A percentile compares a stretch with the other conserved stretches of the same genome.
phyloP scores from a whole-genome alignment of 2,888 invertebrate genomes.

The Idaea biselata region DNA sequence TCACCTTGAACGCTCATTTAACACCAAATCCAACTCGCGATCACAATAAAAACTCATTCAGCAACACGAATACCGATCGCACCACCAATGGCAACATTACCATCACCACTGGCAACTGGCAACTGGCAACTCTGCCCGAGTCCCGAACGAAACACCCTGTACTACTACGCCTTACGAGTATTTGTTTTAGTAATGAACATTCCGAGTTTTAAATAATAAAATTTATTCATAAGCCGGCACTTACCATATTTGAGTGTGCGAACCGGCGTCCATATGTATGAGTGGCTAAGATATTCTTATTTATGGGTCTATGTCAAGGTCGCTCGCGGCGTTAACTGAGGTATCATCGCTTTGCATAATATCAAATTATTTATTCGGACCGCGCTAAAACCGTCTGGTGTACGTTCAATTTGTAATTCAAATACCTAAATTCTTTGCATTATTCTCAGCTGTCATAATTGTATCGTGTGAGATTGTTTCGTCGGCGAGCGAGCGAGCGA shows the following conservation, averaged over 20 bases:
- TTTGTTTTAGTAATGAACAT: conserved; percentile 81
- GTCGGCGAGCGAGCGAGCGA: conserved; percentile 41
- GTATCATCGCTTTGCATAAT: conserved; percentile 77
- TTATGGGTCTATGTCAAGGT: conserved; percentile 79
- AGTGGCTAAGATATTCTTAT: conserved; percentile 79
- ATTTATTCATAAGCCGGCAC: conserved; percentile 79
- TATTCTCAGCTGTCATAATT: conserved; percentile 67
- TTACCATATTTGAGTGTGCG: conserved; percentile 78
- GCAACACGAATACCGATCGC: conserved; percentile 28
- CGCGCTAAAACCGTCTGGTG: conserved; percentile 73
- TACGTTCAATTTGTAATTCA: conserved; percentile 76
- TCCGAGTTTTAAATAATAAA: conserved; percentile 80
- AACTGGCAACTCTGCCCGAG: not conserved
- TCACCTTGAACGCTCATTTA: conserved; percentile 70
- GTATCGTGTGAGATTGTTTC: conserved; percentile 64
- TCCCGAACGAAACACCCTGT: conserved; percentile 63
- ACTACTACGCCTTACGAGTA: conserved; percentile 76
- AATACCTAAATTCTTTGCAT: conserved; percentile 70
- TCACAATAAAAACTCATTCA: conserved; percentile 47
- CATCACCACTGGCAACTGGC: conserved; percentile 10
- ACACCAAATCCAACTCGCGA: conserved; percentile 51
- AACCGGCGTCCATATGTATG: conserved; percentile 78
- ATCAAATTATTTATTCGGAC: conserved; percentile 78
- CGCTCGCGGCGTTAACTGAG: conserved; percentile 59
- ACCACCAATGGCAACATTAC: conserved; percentile 16